Conservation (phyloP, 2,113 vertebrate genomes). For the Hypocryptadius cinnamomeus region DNA sequence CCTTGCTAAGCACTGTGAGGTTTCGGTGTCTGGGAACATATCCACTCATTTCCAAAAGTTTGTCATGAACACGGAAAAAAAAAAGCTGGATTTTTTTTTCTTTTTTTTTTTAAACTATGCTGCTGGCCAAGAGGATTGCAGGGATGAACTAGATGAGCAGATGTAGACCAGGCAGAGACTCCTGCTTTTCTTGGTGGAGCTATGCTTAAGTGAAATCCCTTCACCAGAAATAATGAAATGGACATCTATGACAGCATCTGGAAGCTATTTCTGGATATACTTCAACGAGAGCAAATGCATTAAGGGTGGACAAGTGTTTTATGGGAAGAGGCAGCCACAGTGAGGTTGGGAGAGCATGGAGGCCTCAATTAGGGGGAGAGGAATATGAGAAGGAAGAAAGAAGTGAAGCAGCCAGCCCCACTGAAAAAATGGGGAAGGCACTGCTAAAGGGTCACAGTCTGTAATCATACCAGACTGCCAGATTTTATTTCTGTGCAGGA, state of each 20-base stretch:
- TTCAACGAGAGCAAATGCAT: constrained; percentile 23
- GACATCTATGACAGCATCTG: constrained; percentile 52
- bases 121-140: neutral
- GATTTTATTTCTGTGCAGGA: neutral
- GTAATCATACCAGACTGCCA: neutral
- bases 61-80: neutral
- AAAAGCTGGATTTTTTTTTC: neutral
- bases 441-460: neutral
- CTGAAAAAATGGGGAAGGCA: neutral
- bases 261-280: constrained; percentile 39
- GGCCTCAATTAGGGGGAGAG: neutral
- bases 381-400: neutral
- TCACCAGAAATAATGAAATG: constrained; percentile 35
- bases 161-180: neutral
- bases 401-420: neutral
- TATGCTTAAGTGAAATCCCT: constrained; percentile 25
- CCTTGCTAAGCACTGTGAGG: neutral
- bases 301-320: neutral
- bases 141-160: neutral
- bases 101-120: neutral
- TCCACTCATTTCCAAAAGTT: neutral
- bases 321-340: neutral
- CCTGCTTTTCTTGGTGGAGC: constrained; percentile 4
- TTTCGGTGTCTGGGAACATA: neutral
- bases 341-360: neutral